Conservation (phyloP, 2,113 vertebrate genomes). For the Porphyrio hochstetteri region DNA sequence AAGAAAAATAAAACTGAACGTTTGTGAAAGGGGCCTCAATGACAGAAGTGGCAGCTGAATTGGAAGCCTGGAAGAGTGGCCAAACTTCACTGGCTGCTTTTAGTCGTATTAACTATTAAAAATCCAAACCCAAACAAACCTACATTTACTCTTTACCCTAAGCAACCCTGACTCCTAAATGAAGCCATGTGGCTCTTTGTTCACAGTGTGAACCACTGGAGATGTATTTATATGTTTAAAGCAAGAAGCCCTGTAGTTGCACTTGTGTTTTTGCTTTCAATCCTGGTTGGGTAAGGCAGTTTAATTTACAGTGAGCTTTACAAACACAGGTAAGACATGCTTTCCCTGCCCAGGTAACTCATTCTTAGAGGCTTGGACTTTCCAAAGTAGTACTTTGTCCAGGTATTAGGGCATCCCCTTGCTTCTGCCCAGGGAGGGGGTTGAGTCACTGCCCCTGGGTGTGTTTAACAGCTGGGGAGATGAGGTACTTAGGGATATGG, state of each 20-base stretch:
- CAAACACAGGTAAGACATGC: not conserved
- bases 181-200: not conserved
- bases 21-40: not conserved
- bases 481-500: too few relatives aligned
- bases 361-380: not conserved
- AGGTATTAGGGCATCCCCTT: not conserved
- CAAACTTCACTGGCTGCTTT: not conserved
- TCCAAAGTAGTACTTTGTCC: not conserved
- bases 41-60: not conserved
- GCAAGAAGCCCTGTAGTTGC: not conserved
- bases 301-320: slow-evolving; percentile 15
- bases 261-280: not conserved
- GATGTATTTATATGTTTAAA: not conserved
- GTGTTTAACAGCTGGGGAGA: too few relatives aligned
- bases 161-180: not conserved
- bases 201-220: not conserved
- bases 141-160: not conserved
- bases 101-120: not conserved
- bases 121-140: not conserved
- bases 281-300: slow-evolving; percentile 1
- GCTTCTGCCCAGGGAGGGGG: not conserved
- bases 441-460: too few relatives aligned
- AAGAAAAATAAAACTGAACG: not conserved
- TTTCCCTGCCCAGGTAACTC: not conserved
- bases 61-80: not conserved